Percentiles rank a stretch among this genome's conserved stretches.
Evolutionary conservation across 1,140 invertebrate species (phyloP).

Genomic region (Nautilus pompilius): DNA sequence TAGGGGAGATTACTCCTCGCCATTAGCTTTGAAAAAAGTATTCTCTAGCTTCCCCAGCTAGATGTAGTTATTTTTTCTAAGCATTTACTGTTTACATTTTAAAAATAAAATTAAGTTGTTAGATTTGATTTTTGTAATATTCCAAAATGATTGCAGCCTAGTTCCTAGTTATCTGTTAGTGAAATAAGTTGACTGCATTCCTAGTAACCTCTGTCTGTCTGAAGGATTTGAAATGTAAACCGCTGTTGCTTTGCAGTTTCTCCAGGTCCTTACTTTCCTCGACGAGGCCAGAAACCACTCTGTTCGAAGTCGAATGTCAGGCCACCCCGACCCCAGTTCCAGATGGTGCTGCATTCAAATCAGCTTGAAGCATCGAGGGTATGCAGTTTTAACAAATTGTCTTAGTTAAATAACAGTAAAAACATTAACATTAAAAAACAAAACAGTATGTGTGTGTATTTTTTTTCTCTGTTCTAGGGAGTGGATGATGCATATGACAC

Average conservation of each 20-base stretch:
- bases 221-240: background rate
- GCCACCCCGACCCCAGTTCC: constrained; percentile 74
- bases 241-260: constrained; percentile 50
- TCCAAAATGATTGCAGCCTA: too few relatives aligned
- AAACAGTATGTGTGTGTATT: background rate
- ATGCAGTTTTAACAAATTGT: constrained; percentile 23
- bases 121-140: too few relatives aligned
- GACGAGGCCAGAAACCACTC: constrained; percentile 61
- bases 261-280: constrained; percentile 73
- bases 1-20: too few relatives aligned
- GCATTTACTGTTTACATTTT: too few relatives aligned
- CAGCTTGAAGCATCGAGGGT: constrained; percentile 70
- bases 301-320: constrained; percentile 65
- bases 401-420: too few relatives aligned
- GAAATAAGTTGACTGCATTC: too few relatives aligned
- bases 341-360: constrained; percentile 79
- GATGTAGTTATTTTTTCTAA: too few relatives aligned
- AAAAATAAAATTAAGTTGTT: too few relatives aligned
- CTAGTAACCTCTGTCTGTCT: too few relatives aligned
- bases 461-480: constrained; percentile 57
- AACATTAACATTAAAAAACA: background rate
- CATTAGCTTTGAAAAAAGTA: too few relatives aligned
- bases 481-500: constrained; percentile 76
- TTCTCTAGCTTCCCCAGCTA: too few relatives aligned
- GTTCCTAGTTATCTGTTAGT: too few relatives aligned